Base-by-base conservation (phyloP, 53 echinoderm and acorn worm genomes). In the Stichopus horrens region DNA sequence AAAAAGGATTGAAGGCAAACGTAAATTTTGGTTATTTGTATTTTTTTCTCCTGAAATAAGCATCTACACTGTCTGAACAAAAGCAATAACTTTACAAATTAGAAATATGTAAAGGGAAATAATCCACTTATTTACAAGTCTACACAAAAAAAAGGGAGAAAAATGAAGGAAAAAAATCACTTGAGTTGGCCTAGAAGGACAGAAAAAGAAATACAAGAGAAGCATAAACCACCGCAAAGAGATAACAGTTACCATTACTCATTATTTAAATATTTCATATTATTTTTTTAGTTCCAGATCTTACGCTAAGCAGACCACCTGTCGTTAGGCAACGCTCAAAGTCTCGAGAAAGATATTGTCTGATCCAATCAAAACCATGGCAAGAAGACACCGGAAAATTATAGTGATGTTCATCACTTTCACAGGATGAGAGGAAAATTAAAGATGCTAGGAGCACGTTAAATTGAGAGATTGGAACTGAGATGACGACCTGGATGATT, bases 21-120 rank as follows among this genome's bases (percentile, higher is more conserved):
- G 52, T 20, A 53, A 77, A 77, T 13, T 51, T 57, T 53, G 21
- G n/a, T 81, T 81, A 37, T 37, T 81, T 57, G 21, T 81, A 52
- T 21, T 81, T 81, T 51, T 81, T 56, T 81, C 56, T 79, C 79
- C 81, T 81, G 81, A 81, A 56, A 56, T 81, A 81, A 81, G 81
- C 81, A 81, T 81, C 81, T 81, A 81, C 81, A 81, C 11, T 20
- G 56, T 56, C 56, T 21, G 56, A 58, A 81, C 57, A 56, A 81
- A 81, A 81, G 81, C 81, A 56, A 52, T 81, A 81, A 81, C 58
- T 81, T 81, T 81, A 81, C 81, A 81, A 81, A 81, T 81, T 81
- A 81, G 81, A 81, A 81, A 81, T 81, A 81, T 81, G 81, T 81
- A 58, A 81, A 81, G 81, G 58, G 81, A 81, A 81, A 81, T 81